Percentiles rank a stretch among this genome's conserved stretches.
These are phyloP conservation scores for Clarias gariepinus DNA, from an alignment of 2,113 vertebrate genomes.

Conservation along the genomic window DNA sequence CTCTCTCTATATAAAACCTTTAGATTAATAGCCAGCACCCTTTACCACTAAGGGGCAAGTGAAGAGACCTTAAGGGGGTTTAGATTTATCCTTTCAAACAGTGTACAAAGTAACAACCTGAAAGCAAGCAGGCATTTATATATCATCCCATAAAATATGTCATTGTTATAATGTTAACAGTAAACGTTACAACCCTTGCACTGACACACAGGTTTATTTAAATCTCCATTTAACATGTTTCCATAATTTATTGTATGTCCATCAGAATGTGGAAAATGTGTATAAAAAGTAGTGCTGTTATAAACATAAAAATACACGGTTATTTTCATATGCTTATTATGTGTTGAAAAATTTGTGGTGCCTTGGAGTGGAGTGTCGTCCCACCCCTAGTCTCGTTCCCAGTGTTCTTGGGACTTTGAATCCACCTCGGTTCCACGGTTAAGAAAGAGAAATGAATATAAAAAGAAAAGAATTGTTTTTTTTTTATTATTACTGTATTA, in stretches of 20 bases:
- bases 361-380: not conserved
- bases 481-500: no score
- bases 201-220: not conserved
- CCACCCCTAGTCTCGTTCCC: not conserved
- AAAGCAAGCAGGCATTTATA: not conserved
- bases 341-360: not conserved
- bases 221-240: not conserved
- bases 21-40: not conserved
- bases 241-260: not conserved
- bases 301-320: not conserved
- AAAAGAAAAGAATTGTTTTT: no score
- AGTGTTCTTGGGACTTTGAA: not conserved
- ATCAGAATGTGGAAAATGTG: not conserved
- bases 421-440: not conserved
- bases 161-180: not conserved
- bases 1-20: not conserved
- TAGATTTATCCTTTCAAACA: not conserved
- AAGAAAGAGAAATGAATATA: not conserved
- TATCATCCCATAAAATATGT: not conserved
- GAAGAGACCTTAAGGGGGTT: no score
- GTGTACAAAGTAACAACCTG: not conserved
- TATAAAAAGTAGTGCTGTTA: not conserved
- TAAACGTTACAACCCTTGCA: not conserved
- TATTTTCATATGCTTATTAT: not conserved
- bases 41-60: not conserved